phyloP scores from a whole-genome alignment of 2,888 invertebrate species.

The Daptonema setosum region DNA sequence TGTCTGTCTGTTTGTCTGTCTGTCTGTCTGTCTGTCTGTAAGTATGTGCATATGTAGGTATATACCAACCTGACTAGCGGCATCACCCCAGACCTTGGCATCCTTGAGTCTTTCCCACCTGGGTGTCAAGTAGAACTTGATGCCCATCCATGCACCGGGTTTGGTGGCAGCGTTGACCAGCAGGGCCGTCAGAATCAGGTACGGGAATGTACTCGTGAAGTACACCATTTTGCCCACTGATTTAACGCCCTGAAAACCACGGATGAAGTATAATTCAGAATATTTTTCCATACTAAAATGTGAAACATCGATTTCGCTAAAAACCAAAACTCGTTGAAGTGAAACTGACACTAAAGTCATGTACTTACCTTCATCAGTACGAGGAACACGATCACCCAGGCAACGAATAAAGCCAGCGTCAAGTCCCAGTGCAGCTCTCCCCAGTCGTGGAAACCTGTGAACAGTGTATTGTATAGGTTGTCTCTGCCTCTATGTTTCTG shows the following conservation, averaged over 20 bases:
- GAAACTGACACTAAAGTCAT: too few relatives aligned
- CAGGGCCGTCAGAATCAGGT: slow-evolving; percentile 7
- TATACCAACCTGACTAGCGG: slow-evolving; percentile 16
- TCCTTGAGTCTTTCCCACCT: slow-evolving; percentile 15
- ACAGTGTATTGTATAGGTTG: too few relatives aligned
- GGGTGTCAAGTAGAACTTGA: slow-evolving; percentile 20
- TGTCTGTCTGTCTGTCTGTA: too few relatives aligned
- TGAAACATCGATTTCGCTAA: not conserved
- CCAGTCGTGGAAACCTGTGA: slow-evolving; percentile 1
- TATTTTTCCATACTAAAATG: not conserved
- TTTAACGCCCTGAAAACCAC: slow-evolving; percentile 8
- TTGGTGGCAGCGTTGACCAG: slow-evolving; percentile 11
- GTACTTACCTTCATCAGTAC: slow-evolving; percentile 5
- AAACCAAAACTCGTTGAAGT: too few relatives aligned
- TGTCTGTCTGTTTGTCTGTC: too few relatives aligned
- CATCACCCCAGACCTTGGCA: slow-evolving; percentile 19
- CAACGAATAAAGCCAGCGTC: slow-evolving; percentile 2
- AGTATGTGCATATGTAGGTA: too few relatives aligned
- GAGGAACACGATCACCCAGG: slow-evolving; percentile 10
- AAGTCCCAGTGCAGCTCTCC: slow-evolving; percentile 7
- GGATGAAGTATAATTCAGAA: not conserved
- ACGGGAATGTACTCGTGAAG: slow-evolving; percentile 10
- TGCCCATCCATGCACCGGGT: slow-evolving; percentile 19
- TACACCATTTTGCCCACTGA: slow-evolving; percentile 9
- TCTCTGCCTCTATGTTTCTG: too few relatives aligned